Base-by-base conservation (phyloP, 2,113 vertebrate species). In the Condylura cristata region DNA sequence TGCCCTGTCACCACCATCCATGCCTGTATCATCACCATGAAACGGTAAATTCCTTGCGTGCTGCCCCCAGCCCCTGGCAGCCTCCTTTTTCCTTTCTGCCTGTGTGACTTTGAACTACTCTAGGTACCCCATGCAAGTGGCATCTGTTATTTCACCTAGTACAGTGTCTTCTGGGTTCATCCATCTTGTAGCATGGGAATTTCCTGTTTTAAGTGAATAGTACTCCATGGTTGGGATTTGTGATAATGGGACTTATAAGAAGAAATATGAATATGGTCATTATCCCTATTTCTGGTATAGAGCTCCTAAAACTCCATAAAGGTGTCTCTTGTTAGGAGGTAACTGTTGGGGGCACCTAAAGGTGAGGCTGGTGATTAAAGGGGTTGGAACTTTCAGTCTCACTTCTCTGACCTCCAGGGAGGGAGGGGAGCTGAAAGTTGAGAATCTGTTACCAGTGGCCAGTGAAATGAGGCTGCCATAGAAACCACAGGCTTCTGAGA, bases 171-270 rank as follows among this genome's bases (percentile, higher is more conserved):
- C 7, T 39, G 24, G 44, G 20, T 48, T 80, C 58, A 68, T 44
- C 58, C 7, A 12, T 68, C 2, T 34, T 85, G 44, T 56, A 68
- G 26, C n/a, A 13, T 39, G 63, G 80, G 53, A 65, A 63, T 44
- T 61, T 58, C 41, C 39, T 70, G 46, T 91, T 74, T 75, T 78
- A 78, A 93, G 53, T 89, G 53, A 66, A 32, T 91, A 86, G 71
- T 70, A 75, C n/a, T 86, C 60, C 22, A 39, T 26, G 66, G 17
- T 72, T 94, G 46, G 30, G 26, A 39, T 84, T 92, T 76, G 58
- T 30, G 26, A 44, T 88, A 58, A 18, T 60, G 24, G 24, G 63
- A 65, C 6, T 61, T 61, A 65, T 65, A 65, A 65, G 63, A 63
- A 61, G 56, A 61, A 18, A 20, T 22, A 22, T 22, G 2, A 9